These are phyloP conservation scores for Thamnophis sirtalis DNA, from an alignment of 2,113 vertebrate species.

Conservation along the genomic window DNA sequence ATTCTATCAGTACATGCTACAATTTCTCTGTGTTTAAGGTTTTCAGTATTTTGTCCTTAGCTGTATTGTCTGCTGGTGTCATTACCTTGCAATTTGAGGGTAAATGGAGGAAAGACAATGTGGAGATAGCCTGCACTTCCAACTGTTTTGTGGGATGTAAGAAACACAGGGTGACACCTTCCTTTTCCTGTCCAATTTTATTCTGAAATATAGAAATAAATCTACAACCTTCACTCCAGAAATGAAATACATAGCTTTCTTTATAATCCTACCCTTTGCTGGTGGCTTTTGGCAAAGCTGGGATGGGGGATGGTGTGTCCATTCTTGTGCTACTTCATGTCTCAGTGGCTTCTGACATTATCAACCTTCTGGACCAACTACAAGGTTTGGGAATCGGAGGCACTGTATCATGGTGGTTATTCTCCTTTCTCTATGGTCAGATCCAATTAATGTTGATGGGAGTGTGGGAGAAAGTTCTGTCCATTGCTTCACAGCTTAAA, in stretches of 20 bases:
- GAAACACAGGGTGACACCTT: not conserved
- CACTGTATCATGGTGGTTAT: not conserved
- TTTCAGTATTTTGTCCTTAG: not conserved
- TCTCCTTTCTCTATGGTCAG: not conserved
- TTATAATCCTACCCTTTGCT: not conserved
- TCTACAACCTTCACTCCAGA: not conserved
- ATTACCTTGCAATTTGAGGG: not conserved
- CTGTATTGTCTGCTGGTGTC: not conserved
- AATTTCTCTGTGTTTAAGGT: not conserved
- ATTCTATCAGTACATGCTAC: not conserved
- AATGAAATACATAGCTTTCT: not conserved
- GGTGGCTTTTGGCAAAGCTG: not conserved
- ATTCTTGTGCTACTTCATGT: not conserved
- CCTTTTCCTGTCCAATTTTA: not conserved
- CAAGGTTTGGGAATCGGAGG: not conserved
- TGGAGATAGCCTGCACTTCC: not conserved
- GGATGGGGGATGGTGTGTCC: not conserved
- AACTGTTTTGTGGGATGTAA: not conserved
- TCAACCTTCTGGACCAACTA: not conserved
- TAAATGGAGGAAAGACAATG: not conserved
- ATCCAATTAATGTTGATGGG: not conserved
- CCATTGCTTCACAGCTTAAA: not conserved
- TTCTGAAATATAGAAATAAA: not conserved
- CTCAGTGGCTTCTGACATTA: not conserved
- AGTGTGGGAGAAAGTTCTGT: not conserved